Evolutionary conservation across 2,113 vertebrate species (phyloP), one percentile per base, ranked within the genome.

Genomic region (Gavialis gangeticus): DNA sequence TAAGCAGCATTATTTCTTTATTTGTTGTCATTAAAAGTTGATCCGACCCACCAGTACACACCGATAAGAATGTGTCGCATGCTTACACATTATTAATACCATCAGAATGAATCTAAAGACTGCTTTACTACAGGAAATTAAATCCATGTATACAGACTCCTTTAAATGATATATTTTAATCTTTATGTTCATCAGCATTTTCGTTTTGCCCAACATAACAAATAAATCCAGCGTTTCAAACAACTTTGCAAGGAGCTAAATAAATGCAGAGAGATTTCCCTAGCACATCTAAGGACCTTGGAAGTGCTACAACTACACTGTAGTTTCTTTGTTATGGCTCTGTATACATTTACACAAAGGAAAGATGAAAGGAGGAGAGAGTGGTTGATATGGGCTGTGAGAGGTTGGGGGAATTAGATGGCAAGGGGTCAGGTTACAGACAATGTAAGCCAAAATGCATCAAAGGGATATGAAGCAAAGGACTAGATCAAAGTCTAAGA

Each of bases 391-490:
- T 2, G 89, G 95, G 57, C 78, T 97, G 94, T 92, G 96, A 97
- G 94, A 89, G 95, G 92, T 83, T 80, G 90, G 88, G 85, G 94
- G 89, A 97, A 96, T 97, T 96, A 94, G 95, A 96, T 95, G 96
- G 96, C 84, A 90, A 97, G 59, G 96, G 97, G 95, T 97, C 96
- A 93, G 94, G 85, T 97, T 97, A 95, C 97, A 97, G 91, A 97
- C 97, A 97, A 96, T 93, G 96, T 97, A 96, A 96, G 95, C 94
- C 89, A 93, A 97, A 97, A 96, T 92, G 96, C 97, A 97, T 97
- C 96, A 97, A 97, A 97, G 96, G 46, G 95, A 27, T 73, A 94
- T 63, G 64, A 96, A 96, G 96, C 93, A 94, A 96, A 94, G 93
- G 95, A 95, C 93, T 63, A 95, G 96, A 97, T 97, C 97, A 97